Evolutionary conservation across 1,140 invertebrate genomes (phyloP).

Genomic region (Elymnias hypermnestra): DNA sequence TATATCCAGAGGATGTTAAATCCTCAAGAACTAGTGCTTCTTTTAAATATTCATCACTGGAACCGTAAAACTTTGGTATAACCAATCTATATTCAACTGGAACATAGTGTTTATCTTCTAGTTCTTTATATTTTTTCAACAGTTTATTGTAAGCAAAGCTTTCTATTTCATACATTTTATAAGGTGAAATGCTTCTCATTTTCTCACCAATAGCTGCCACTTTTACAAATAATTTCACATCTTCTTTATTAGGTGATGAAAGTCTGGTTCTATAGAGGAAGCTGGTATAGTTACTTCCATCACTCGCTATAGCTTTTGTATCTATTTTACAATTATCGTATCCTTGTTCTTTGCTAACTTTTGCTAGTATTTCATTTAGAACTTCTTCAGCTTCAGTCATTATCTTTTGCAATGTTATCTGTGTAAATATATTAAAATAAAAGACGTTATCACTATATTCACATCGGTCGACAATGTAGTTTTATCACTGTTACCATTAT

Average conservation of each 20-base stretch:
- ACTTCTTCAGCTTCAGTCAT: conserved; percentile 17
- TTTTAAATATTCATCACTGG: conserved; percentile 20
- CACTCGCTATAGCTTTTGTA: conserved; percentile 22
- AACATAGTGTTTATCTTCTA: conserved; percentile 33
- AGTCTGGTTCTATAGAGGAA: conserved; percentile 27
- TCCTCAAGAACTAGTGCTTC: conserved; percentile 48
- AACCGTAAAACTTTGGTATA: conserved; percentile 35
- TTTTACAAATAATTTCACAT: conserved; percentile 45
- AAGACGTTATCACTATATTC: too few relatives aligned
- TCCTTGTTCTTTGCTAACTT: conserved; percentile 23
- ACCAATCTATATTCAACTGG: conserved; percentile 26
- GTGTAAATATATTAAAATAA: neutral
- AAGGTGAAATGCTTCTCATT: conserved; percentile 18
- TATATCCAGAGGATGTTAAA: conserved; percentile 31
- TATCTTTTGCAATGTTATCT: conserved; percentile 4
- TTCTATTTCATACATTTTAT: conserved; percentile 37
- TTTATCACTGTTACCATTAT: too few relatives aligned
- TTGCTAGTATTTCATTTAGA: conserved; percentile 16
- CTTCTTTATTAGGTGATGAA: conserved; percentile 17
- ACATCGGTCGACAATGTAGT: too few relatives aligned
- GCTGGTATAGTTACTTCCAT: conserved; percentile 39
- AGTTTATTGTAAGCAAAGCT: conserved; percentile 35
- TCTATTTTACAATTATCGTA: conserved; percentile 16
- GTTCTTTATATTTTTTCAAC: conserved; percentile 27
- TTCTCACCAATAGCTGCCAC: conserved; percentile 35